Conservation (phyloP, 1,140 invertebrate genomes). For the Lepidotrigona ventralis region DNA sequence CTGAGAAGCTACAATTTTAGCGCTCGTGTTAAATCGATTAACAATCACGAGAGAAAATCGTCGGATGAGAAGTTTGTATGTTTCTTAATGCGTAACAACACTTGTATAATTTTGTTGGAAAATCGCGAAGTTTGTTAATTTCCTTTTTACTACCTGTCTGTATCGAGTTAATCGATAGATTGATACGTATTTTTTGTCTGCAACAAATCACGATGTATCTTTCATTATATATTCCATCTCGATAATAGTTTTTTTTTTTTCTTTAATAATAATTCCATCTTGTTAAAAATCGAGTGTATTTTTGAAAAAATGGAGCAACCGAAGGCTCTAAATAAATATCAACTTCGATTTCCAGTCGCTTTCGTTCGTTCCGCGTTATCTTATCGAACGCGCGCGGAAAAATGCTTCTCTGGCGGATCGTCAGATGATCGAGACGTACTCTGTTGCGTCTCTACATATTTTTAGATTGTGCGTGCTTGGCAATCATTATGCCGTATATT, state of each 20-base stretch:
- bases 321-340: not conserved
- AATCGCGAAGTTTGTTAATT: too few relatives aligned
- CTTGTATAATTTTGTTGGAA: too few relatives aligned
- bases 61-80: too few relatives aligned
- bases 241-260: not conserved
- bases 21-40: too few relatives aligned
- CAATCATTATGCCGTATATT: not conserved
- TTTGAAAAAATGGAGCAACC: rapidly evolving
- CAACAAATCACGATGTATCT: too few relatives aligned
- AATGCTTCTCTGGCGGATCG: not conserved
- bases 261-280: not conserved
- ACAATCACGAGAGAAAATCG: too few relatives aligned
- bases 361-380: not conserved
- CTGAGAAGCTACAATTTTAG: too few relatives aligned
- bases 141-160: too few relatives aligned
- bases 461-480: not conserved
- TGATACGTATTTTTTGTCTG: too few relatives aligned
- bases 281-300: not conserved
- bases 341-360: not conserved
- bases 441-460: not conserved
- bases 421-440: not conserved
- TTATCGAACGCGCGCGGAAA: not conserved
- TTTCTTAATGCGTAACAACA: too few relatives aligned
- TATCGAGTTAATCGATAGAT: too few relatives aligned
- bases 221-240: too few relatives aligned